Evolutionary conservation across 2,888 invertebrate genomes (phyloP).

Genomic region (Phalangium opilio): DNA sequence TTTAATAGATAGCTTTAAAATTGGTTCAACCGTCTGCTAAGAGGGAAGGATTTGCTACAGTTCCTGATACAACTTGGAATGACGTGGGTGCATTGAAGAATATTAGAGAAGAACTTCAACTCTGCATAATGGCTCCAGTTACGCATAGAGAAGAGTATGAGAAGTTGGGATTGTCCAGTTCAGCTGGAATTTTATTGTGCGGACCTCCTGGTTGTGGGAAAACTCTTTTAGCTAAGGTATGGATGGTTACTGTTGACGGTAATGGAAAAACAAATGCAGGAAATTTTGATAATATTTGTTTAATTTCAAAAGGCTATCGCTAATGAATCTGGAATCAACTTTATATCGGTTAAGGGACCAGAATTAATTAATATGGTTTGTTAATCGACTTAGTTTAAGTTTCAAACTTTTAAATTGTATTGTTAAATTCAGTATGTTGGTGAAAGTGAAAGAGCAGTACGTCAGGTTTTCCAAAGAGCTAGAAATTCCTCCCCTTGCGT

Average conservation of each 20-base stretch:
- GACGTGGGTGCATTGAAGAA: slow-evolving; percentile 82
- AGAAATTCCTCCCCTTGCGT: slow-evolving; percentile 92
- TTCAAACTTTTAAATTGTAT: not conserved
- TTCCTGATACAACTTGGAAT: slow-evolving; percentile 93
- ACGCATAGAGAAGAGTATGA: slow-evolving; percentile 65
- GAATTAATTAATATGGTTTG: slow-evolving; percentile 88
- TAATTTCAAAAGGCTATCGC: slow-evolving; percentile 55
- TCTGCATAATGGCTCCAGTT: slow-evolving; percentile 83
- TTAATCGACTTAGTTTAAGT: slow-evolving; percentile 19
- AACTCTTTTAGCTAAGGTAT: slow-evolving; percentile 86
- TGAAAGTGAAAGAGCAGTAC: slow-evolving; percentile 90
- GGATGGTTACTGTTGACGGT: no score
- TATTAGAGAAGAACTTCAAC: slow-evolving; percentile 73
- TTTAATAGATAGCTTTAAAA: slow-evolving; percentile 47
- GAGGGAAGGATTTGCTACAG: slow-evolving; percentile 91
- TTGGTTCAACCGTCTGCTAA: slow-evolving; percentile 82
- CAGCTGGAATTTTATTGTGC: slow-evolving; percentile 81
- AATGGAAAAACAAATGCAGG: no score
- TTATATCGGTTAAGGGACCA: slow-evolving; percentile 96
- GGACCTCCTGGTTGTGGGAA: slow-evolving; percentile 84
- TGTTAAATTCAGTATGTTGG: slow-evolving; percentile 66
- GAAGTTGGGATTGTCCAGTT: slow-evolving; percentile 57
- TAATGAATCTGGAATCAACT: slow-evolving; percentile 96
- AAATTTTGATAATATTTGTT: not conserved
- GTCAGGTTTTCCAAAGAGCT: slow-evolving; percentile 89